phyloP scores from a whole-genome alignment of 2,797 vertebrate species.

The Coregonus suidteri region DNA sequence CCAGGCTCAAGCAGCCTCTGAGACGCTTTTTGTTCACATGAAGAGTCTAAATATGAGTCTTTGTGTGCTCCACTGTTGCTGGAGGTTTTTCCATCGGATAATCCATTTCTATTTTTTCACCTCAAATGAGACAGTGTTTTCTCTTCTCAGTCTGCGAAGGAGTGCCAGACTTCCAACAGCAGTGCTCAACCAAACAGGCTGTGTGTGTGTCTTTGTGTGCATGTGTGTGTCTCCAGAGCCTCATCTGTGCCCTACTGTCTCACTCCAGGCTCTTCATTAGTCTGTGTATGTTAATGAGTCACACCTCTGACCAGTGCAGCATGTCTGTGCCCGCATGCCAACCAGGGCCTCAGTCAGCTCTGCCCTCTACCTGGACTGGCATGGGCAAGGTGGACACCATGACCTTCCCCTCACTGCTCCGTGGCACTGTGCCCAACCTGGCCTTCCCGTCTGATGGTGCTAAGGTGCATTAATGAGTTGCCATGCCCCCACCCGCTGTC shows the following conservation, averaged over 20 bases:
- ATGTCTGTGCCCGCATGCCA: background rate
- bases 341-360: background rate
- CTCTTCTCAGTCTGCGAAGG: background rate
- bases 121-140: constrained; percentile 7
- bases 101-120: constrained; percentile 50
- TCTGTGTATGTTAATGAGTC: constrained; percentile 17
- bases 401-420: background rate
- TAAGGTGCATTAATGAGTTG: constrained; percentile 30
- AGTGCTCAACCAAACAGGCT: background rate
- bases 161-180: background rate
- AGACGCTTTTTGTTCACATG: constrained; percentile 46
- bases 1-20: constrained; percentile 47
- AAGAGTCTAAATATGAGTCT: constrained; percentile 48
- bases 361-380: background rate
- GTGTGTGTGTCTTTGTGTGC: background rate
- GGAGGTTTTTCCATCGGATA: constrained; percentile 60
- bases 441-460: constrained; percentile 5
- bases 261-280: constrained; percentile 9
- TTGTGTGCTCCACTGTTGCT: constrained; percentile 35
- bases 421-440: constrained; percentile 1
- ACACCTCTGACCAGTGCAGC: background rate
- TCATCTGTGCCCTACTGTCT: constrained; percentile 13
- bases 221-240: background rate
- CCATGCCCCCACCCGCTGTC: constrained; percentile 27
- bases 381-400: background rate